Conservation (phyloP, 2,888 invertebrate species). For the Drosophila eohydei region DNA sequence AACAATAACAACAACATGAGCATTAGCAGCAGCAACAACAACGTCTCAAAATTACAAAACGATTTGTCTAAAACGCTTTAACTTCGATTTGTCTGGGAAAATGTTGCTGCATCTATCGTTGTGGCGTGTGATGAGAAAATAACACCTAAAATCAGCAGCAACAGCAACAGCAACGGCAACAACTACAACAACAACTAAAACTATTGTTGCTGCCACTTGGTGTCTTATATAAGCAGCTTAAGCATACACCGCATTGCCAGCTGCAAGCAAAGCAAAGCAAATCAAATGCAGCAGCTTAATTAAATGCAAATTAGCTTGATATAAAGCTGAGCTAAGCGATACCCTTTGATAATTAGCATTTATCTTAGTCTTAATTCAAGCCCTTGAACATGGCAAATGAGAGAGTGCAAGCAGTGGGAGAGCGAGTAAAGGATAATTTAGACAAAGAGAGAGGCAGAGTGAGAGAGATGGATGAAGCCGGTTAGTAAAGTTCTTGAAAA, state of each 20-base stretch:
- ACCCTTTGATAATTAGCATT: slow-evolving; percentile 13
- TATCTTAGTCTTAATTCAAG: not conserved
- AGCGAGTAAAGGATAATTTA: not conserved
- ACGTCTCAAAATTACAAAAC: slow-evolving; percentile 69
- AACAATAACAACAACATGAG: slow-evolving; percentile 15
- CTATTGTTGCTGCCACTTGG: slow-evolving; percentile 9
- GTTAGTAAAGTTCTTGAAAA: not conserved
- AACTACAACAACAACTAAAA: not conserved
- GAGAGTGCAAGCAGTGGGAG: not conserved
- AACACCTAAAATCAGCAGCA: slow-evolving; percentile 36
- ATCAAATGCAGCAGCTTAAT: slow-evolving; percentile 40
- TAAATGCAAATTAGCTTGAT: slow-evolving; percentile 28
- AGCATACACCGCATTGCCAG: slow-evolving; percentile 41
- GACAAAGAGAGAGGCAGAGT: too few species aligned
- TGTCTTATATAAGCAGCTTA: slow-evolving; percentile 62
- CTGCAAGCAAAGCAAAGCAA: slow-evolving; percentile 21
- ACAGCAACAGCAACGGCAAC: slow-evolving; percentile 20
- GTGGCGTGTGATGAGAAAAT: slow-evolving; percentile 59
- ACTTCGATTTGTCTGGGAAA: slow-evolving; percentile 71
- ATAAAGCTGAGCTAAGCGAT: not conserved
- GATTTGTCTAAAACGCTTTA: slow-evolving; percentile 61
- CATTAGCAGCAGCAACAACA: slow-evolving; percentile 17
- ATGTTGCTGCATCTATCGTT: slow-evolving; percentile 63
- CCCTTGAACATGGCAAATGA: not conserved
- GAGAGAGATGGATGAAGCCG: not conserved